Percentiles rank a stretch among this genome's conserved stretches.
Conservation (phyloP, 2,888 invertebrate genomes). For the Melitaea athalia region DNA sequence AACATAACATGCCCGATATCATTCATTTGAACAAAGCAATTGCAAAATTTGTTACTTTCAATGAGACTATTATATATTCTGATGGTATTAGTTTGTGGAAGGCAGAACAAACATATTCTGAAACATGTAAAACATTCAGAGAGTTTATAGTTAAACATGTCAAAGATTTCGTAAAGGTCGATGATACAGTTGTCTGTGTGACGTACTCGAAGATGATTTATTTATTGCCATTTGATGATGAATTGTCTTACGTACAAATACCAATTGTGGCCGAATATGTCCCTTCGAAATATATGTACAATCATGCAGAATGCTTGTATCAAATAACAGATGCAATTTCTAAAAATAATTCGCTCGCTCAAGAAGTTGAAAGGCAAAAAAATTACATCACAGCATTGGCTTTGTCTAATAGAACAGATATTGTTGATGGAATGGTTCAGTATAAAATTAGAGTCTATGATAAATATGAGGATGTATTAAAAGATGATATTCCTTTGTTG, state of each 20-base stretch:
- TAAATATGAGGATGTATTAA: constrained; percentile 57
- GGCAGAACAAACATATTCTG: constrained; percentile 51
- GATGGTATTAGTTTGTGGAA: constrained; percentile 68
- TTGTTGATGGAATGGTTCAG: constrained; percentile 57
- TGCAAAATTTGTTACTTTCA: constrained; percentile 49
- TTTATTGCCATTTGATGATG: constrained; percentile 53
- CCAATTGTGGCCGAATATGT: constrained; percentile 49
- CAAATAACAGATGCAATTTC: constrained; percentile 57
- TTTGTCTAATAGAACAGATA: constrained; percentile 61
- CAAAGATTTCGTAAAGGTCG: constrained; percentile 59
- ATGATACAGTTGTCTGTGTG: constrained; percentile 61
- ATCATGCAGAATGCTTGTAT: constrained; percentile 56
- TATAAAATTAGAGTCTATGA: constrained; percentile 55
- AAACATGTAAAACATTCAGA: constrained; percentile 48
- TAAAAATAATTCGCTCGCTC: constrained; percentile 52
- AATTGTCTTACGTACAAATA: constrained; percentile 47
- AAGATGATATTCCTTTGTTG: constrained; percentile 47
- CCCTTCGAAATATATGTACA: constrained; percentile 55
- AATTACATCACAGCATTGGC: constrained; percentile 61
- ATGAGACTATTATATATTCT: constrained; percentile 58
- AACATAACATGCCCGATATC: constrained; percentile 42
- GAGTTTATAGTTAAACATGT: constrained; percentile 58
- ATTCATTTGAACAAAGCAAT: constrained; percentile 64
- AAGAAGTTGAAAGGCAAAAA: constrained; percentile 55
- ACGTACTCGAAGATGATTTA: constrained; percentile 64